Percentiles rank a stretch among this genome's conserved stretches.
These are phyloP conservation scores for Galeruca laticollis DNA, from an alignment of 2,888 invertebrate genomes.

Conservation along the genomic window DNA sequence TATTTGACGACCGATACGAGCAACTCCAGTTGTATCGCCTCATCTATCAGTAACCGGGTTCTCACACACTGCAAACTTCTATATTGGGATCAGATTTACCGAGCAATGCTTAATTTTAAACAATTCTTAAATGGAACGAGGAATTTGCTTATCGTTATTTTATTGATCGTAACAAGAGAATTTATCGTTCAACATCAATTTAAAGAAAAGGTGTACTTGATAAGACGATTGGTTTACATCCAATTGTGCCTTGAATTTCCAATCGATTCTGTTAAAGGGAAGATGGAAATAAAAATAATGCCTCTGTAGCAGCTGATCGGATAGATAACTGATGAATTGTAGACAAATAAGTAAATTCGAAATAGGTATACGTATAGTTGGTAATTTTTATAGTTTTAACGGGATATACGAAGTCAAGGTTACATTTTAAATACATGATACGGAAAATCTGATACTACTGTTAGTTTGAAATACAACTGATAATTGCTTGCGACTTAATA, in stretches of 20 bases:
- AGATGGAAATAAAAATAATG: conserved; percentile 11
- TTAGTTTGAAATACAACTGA: no score
- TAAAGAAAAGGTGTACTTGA: conserved; percentile 45
- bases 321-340: conserved; percentile 22
- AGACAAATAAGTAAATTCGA: conserved; percentile 1
- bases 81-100: conserved; percentile 48
- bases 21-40: conserved; percentile 34
- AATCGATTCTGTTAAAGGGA: conserved; percentile 30
- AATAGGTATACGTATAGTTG: not conserved
- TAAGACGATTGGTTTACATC: conserved; percentile 45
- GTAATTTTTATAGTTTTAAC: not conserved
- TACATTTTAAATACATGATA: not conserved
- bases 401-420: not conserved
- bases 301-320: not conserved
- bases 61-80: conserved; percentile 50
- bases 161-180: conserved; percentile 52
- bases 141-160: conserved; percentile 56
- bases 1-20: not conserved
- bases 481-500: no score
- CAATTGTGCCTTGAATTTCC: conserved; percentile 46
- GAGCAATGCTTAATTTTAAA: conserved; percentile 50
- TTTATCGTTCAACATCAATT: conserved; percentile 53
- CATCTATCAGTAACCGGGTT: conserved; percentile 46
- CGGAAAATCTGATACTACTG: no score
- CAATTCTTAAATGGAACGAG: conserved; percentile 50